Conservation (phyloP, 2,888 invertebrate species). For the Flexamia atlantica region DNA sequence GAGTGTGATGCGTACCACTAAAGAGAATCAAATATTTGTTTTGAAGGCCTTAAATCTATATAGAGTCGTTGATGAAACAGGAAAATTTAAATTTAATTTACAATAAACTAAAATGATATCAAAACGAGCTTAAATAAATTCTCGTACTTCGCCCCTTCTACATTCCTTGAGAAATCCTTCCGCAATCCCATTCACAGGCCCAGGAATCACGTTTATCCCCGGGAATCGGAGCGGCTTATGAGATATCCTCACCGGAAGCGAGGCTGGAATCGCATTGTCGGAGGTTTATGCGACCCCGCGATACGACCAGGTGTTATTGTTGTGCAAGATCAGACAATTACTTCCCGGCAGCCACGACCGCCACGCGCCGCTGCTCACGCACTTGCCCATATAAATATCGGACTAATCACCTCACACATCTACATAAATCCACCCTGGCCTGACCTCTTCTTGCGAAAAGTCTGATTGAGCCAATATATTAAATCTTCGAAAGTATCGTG, state of each 20-base stretch:
- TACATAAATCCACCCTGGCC: constrained; percentile 22
- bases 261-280: background rate
- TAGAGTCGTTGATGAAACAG: too few relatives aligned
- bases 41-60: too few relatives aligned
- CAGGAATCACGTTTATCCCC: background rate
- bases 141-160: too few relatives aligned
- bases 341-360: background rate
- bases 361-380: constrained; percentile 44
- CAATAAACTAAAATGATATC: too few relatives aligned
- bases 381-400: constrained; percentile 42
- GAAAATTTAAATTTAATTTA: too few relatives aligned
- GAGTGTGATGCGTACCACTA: too few relatives aligned
- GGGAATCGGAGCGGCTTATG: constrained; percentile 2
- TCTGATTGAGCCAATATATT: constrained; percentile 15
- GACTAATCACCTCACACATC: constrained; percentile 36
- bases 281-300: background rate
- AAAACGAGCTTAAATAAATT: too few relatives aligned
- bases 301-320: constrained; percentile 20
- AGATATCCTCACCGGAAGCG: constrained; percentile 23
- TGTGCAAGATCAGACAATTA: constrained; percentile 25
- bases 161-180: background rate
- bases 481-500: background rate
- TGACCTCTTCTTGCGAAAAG: constrained; percentile 9
- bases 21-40: too few relatives aligned
- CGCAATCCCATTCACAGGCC: background rate